These are phyloP conservation scores for Aplodontia rufa DNA, from an alignment of 2,113 vertebrate species.

Conservation along the genomic window DNA sequence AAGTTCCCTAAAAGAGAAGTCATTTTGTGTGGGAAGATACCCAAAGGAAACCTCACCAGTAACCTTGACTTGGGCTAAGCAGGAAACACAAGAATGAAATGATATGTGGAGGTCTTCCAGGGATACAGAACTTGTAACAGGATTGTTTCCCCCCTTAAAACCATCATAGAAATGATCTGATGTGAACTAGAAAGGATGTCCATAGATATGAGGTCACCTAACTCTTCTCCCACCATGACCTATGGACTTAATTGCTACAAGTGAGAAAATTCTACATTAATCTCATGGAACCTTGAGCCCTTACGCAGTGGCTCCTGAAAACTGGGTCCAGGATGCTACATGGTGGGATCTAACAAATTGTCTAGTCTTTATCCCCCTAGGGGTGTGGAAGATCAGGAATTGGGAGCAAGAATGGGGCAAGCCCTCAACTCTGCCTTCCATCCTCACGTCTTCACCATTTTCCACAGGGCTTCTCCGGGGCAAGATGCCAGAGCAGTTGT, in stretches of 20 bases:
- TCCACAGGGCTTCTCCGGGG: constrained; percentile 89
- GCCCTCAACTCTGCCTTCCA: rapidly evolving
- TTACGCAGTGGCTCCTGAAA: not conserved
- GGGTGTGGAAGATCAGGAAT: not conserved
- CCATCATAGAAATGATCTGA: not conserved
- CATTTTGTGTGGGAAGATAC: rapidly evolving
- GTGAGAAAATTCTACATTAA: not conserved
- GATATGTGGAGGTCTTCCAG: not conserved
- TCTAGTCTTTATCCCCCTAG: not conserved
- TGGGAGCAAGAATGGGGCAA: rapidly evolving
- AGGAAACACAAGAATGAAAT: not conserved
- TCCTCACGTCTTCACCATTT: not conserved
- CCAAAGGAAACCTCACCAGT: not conserved
- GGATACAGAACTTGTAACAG: not conserved
- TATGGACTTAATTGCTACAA: not conserved
- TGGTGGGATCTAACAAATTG: not conserved
- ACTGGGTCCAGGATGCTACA: not conserved
- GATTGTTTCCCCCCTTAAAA: not conserved
- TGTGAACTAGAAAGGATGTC: not conserved
- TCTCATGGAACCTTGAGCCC: not conserved
- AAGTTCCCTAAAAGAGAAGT: not conserved
- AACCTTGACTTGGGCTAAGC: not conserved
- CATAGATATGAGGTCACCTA: not conserved
- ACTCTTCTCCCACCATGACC: not conserved
- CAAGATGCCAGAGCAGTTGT: constrained; percentile 89